A percentile compares a stretch with the other conserved stretches of the same genome.
Conservation (phyloP, 2,797 vertebrate species). For the Anisognathus igniventris region DNA sequence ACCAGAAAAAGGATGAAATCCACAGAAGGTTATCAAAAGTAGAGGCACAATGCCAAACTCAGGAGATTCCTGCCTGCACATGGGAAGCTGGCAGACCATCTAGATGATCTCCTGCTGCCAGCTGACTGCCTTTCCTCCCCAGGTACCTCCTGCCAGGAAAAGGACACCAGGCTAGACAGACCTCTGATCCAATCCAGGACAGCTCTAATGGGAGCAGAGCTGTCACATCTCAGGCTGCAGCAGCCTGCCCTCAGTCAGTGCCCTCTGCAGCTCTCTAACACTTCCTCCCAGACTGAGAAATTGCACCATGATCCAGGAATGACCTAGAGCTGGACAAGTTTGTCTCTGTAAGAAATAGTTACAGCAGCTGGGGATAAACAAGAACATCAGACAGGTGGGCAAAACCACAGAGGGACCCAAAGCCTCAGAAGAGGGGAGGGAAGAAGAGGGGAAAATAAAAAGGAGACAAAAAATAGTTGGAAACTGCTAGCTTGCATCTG, state of each 20-base stretch:
- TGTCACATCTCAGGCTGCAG: neutral
- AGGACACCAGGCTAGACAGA: neutral
- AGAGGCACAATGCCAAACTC: neutral
- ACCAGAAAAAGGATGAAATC: neutral
- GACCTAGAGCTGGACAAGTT: neutral
- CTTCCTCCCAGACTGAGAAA: neutral
- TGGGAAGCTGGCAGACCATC: neutral
- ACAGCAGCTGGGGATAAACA: neutral
- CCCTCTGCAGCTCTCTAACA: neutral
- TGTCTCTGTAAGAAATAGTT: neutral
- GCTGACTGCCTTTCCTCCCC: neutral
- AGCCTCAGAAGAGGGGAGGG: accelerated
- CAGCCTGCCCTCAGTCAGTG: neutral
- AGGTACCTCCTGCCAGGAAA: neutral
- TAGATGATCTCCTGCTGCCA: neutral
- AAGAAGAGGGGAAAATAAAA: neutral
- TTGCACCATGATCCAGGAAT: neutral
- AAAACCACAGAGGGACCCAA: neutral
- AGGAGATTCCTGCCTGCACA: neutral
- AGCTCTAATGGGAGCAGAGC: neutral
- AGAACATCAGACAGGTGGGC: neutral
- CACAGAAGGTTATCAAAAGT: neutral
- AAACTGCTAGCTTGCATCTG: neutral
- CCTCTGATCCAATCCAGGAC: neutral
- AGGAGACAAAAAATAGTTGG: neutral